Percentiles rank a stretch among this genome's conserved stretches.
Conservation (phyloP, 2,888 invertebrate genomes). For the Spatulosminthurus flaviceps region DNA sequence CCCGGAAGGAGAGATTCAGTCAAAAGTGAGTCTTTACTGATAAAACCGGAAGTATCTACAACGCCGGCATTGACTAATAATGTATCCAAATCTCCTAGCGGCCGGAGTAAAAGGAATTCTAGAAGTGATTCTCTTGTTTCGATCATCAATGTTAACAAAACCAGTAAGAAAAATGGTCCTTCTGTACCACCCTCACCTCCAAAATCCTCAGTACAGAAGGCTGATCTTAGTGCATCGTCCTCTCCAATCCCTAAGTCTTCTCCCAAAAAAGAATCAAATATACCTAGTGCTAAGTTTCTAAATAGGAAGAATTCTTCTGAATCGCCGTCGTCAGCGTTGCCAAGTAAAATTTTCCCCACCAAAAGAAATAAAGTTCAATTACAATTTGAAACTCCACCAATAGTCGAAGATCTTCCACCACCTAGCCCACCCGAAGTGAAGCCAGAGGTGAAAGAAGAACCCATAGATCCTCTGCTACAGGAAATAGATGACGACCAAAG, state of each 20-base stretch:
- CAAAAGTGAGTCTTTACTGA: not conserved
- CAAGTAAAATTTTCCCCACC: not conserved
- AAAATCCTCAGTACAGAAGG: not conserved
- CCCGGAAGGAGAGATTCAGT: not conserved
- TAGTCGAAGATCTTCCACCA: not conserved
- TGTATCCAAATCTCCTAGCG: not conserved
- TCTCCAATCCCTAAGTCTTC: conserved; percentile 11
- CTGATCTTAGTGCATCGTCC: not conserved
- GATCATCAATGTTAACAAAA: not conserved
- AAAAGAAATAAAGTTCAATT: not conserved
- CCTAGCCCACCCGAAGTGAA: conserved; percentile 7
- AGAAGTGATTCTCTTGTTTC: conserved; percentile 4
- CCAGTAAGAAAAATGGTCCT: not conserved
- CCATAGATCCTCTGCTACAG: conserved; percentile 57
- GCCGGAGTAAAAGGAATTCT: conserved; percentile 15
- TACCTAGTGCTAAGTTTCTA: conserved; percentile 19
- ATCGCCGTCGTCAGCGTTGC: not conserved
- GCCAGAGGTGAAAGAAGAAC: conserved; percentile 10
- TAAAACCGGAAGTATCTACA: not conserved
- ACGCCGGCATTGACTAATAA: not conserved
- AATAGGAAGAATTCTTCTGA: not conserved
- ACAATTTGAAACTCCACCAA: not conserved
- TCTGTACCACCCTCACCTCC: not conserved
- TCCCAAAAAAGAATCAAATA: conserved; percentile 7
- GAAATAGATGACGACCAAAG: conserved; percentile 57